A percentile compares a stretch with the other conserved stretches of the same genome.
Evolutionary conservation across 2,888 invertebrate species (phyloP).

Genomic region (Petrophora chlorosata): DNA sequence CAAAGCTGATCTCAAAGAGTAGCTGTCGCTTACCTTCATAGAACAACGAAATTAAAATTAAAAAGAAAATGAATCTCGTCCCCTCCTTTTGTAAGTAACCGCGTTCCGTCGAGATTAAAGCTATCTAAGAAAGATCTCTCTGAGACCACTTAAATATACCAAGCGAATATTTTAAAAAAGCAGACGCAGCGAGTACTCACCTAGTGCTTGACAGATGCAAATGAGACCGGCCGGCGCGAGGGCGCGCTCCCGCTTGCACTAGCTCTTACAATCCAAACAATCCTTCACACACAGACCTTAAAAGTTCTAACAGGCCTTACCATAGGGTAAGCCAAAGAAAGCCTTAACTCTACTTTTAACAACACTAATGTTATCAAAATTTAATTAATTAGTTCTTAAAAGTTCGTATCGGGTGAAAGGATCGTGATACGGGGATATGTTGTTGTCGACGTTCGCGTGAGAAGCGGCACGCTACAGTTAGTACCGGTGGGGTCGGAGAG

Average conservation of each 20-base stretch:
- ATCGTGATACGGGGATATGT: slow-evolving; percentile 45
- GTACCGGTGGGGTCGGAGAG: slow-evolving; percentile 74
- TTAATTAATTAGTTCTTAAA: slow-evolving; percentile 36
- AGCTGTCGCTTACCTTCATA: slow-evolving; percentile 3
- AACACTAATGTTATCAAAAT: slow-evolving; percentile 39
- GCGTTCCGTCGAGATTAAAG: slow-evolving; percentile 48
- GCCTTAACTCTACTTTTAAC: slow-evolving; percentile 44
- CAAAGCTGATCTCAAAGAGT: slow-evolving; percentile 1
- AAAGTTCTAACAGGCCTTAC: slow-evolving; percentile 53
- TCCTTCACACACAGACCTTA: slow-evolving; percentile 60
- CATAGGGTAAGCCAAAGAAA: slow-evolving; percentile 47
- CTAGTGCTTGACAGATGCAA: slow-evolving; percentile 73
- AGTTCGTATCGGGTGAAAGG: slow-evolving; percentile 30
- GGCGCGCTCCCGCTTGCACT: slow-evolving; percentile 51
- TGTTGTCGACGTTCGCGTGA: slow-evolving; percentile 57
- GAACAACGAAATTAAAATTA: slow-evolving; percentile 37
- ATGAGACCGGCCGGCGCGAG: slow-evolving; percentile 61
- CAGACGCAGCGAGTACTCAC: slow-evolving; percentile 65
- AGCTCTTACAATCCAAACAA: slow-evolving; percentile 72
- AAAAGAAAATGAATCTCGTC: slow-evolving; percentile 37
- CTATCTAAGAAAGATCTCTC: slow-evolving; percentile 47
- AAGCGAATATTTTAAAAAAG: slow-evolving; percentile 59
- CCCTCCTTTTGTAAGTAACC: slow-evolving; percentile 44
- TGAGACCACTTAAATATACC: slow-evolving; percentile 48
- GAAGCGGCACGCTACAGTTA: slow-evolving; percentile 63